Conservation (phyloP, 1,140 invertebrate genomes). For the Carposina sasakii region DNA sequence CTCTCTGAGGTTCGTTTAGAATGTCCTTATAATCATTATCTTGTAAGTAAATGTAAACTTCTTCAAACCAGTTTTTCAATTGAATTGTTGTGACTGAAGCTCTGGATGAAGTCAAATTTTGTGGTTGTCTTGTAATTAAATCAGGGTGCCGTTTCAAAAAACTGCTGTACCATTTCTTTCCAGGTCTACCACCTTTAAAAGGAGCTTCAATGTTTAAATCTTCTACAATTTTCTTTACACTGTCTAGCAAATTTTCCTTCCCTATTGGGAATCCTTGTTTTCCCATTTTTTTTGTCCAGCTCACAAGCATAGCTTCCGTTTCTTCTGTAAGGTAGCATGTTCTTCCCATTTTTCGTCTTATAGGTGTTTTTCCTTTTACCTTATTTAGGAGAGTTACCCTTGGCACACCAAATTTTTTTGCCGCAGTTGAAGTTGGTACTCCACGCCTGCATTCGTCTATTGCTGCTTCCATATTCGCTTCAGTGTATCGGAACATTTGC, state of each 20-base stretch:
- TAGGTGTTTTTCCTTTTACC: conserved; percentile 28
- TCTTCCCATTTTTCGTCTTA: conserved; percentile 33
- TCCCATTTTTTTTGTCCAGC: conserved; percentile 42
- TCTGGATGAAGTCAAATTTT: conserved; percentile 36
- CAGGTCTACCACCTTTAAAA: conserved; percentile 35
- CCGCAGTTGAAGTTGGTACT: conserved; percentile 7
- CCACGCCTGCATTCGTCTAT: neutral
- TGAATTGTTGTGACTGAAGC: conserved; percentile 24
- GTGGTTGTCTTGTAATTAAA: conserved; percentile 17
- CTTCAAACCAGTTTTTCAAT: conserved; percentile 28
- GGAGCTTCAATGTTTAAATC: conserved; percentile 28
- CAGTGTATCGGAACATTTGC: neutral
- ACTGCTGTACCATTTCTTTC: conserved; percentile 28
- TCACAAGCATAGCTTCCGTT: conserved; percentile 38
- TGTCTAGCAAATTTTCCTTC: conserved; percentile 39
- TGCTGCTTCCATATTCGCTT: neutral
- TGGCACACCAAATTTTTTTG: conserved; percentile 38
- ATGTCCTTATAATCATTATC: neutral
- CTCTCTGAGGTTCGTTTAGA: conserved; percentile 13
- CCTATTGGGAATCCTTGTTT: conserved; percentile 46
- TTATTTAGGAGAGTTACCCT: conserved; percentile 39
- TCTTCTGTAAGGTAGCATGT: conserved; percentile 26
- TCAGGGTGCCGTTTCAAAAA: conserved; percentile 37
- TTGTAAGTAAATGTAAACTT: conserved; percentile 23
- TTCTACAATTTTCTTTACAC: conserved; percentile 41